Evolutionary conservation across 2,797 vertebrate species (phyloP).

Genomic region (Enteromius fasciolatus): DNA sequence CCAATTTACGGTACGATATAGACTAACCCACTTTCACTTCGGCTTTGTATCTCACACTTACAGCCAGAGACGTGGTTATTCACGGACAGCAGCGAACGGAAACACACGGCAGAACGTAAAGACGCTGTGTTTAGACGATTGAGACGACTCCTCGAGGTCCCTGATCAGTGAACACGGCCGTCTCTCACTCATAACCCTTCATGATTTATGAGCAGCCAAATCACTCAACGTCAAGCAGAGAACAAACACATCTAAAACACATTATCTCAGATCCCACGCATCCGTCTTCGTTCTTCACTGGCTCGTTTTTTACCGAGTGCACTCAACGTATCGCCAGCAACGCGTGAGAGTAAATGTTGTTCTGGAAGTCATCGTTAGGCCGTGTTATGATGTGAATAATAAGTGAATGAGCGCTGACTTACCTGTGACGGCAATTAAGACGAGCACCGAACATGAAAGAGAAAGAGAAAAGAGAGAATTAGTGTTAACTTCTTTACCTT

Average conservation of each 20-base stretch:
- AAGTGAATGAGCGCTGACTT: conserved; percentile 56
- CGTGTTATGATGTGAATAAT: not conserved
- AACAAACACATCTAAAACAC: conserved; percentile 59
- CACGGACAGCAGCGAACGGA: not conserved
- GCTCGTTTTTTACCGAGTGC: conserved; percentile 16
- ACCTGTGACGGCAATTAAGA: conserved; percentile 65
- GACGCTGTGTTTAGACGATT: not conserved
- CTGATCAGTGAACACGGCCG: conserved; percentile 9
- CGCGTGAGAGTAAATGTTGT: not conserved
- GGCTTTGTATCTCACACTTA: conserved; percentile 6
- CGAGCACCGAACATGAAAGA: conserved; percentile 52
- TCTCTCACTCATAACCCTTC: conserved; percentile 7
- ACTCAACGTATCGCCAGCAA: conserved; percentile 16
- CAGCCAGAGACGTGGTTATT: not conserved
- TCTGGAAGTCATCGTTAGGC: conserved; percentile 7
- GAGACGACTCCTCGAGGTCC: not conserved
- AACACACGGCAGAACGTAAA: not conserved
- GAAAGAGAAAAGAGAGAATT: conserved; percentile 48
- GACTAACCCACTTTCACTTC: conserved; percentile 34
- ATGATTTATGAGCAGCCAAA: conserved; percentile 47
- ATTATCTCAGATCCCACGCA: conserved; percentile 40
- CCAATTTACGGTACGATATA: conserved; percentile 11
- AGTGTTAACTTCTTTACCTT: conserved; percentile 1
- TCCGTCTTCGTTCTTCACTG: conserved; percentile 38
- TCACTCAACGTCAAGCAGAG: conserved; percentile 43